Evolutionary conservation across 2,797 vertebrate species (phyloP).

Genomic region (Austrolebias charrua): DNA sequence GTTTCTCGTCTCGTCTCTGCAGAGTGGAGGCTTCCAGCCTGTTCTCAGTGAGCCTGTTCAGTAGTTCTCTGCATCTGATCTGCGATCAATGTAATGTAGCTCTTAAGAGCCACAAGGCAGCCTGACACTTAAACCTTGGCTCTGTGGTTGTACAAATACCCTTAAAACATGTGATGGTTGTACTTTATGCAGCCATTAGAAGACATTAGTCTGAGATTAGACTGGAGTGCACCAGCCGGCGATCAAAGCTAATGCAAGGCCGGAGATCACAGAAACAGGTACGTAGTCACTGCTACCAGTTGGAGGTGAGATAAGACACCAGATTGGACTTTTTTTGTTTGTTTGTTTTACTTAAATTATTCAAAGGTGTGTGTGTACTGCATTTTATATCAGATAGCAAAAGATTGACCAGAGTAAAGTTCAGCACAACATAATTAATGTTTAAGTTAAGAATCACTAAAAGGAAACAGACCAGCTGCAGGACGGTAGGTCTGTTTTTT

Average conservation of each 20-base stretch:
- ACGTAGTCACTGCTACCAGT: constrained; percentile 14
- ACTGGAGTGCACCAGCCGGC: constrained; percentile 8
- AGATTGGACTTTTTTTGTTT: background rate
- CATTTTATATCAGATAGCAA: background rate
- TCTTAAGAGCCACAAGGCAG: constrained; percentile 23
- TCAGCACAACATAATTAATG: background rate
- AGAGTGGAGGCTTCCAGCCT: constrained; percentile 31
- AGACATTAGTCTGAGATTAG: constrained; percentile 32
- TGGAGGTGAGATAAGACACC: constrained; percentile 5
- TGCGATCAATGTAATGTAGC: constrained; percentile 44
- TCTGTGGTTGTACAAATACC: constrained; percentile 22
- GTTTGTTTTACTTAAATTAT: constrained; percentile 1
- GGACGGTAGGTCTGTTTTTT: too few relatives aligned
- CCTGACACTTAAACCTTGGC: constrained; percentile 17
- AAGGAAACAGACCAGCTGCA: too few relatives aligned
- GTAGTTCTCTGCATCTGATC: constrained; percentile 56
- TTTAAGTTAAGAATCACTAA: background rate
- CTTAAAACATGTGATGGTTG: constrained; percentile 14
- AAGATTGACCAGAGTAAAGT: background rate
- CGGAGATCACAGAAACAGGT: constrained; percentile 32
- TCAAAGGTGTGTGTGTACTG: background rate
- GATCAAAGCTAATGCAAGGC: constrained; percentile 41
- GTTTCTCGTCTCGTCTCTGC: constrained; percentile 29
- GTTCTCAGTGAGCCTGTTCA: constrained; percentile 29
- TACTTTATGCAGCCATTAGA: constrained; percentile 30